Evolutionary conservation across 2,888 invertebrate genomes (phyloP).

Genomic region (Mythimna pallens): DNA sequence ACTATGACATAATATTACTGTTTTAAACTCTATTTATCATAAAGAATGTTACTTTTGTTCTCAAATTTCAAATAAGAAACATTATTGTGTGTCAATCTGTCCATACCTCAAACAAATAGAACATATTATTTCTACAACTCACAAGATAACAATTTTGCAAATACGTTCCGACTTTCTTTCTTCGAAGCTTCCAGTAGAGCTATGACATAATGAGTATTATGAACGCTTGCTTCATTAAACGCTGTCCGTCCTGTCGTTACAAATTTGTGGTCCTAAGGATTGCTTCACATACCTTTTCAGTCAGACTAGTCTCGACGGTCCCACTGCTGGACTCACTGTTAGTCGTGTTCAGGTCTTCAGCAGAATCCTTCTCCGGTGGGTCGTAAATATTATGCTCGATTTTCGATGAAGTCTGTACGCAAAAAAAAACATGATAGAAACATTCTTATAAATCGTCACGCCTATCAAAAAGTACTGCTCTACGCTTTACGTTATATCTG

Average conservation of each 20-base stretch:
- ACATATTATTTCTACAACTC: background rate
- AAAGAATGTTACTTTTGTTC: too few relatives aligned
- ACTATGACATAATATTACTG: background rate
- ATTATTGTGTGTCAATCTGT: background rate
- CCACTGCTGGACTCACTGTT: constrained; percentile 79
- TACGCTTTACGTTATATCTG: constrained; percentile 7
- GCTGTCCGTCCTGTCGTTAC: background rate
- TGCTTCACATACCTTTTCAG: constrained; percentile 70
- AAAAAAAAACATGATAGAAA: background rate
- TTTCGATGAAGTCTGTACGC: constrained; percentile 46
- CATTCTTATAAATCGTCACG: constrained; percentile 8
- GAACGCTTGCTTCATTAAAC: background rate
- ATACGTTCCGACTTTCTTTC: background rate
- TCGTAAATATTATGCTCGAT: constrained; percentile 73
- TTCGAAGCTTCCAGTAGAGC: background rate
- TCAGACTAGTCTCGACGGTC: constrained; percentile 72
- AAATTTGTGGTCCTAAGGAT: background rate
- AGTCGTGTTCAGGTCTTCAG: constrained; percentile 76
- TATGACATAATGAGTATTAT: background rate
- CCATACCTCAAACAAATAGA: background rate
- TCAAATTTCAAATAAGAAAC: background rate
- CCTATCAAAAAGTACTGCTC: constrained; percentile 28
- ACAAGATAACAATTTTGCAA: too few relatives aligned
- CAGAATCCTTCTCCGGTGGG: constrained; percentile 83
- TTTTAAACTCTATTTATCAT: background rate